A percentile compares a stretch with the other conserved stretches of the same genome.
phyloP scores from a whole-genome alignment of 2,888 invertebrate genomes.

The Cataglyphis cursor region DNA sequence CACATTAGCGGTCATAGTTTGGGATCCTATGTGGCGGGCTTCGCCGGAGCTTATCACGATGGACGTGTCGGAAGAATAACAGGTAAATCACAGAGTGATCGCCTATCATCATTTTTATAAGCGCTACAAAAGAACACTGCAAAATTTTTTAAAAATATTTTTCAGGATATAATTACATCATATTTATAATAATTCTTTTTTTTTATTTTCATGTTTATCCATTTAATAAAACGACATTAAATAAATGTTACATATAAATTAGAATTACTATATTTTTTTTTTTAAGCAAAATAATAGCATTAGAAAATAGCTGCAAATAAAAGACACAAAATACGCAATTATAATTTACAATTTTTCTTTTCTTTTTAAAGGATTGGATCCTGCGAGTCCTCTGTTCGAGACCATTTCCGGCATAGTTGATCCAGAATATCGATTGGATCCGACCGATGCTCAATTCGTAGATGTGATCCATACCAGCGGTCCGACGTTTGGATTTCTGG shows the following conservation, averaged over 20 bases:
- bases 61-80: conserved; percentile 80
- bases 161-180: background rate
- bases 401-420: conserved; percentile 83
- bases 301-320: background rate
- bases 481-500: conserved; percentile 87
- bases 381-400: conserved; percentile 88
- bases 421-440: conserved; percentile 86
- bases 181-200: background rate
- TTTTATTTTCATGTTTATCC: background rate
- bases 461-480: conserved; percentile 88
- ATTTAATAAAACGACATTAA: background rate
- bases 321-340: background rate
- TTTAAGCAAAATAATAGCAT: background rate
- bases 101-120: background rate
- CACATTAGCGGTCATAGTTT: conserved; percentile 79
- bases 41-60: conserved; percentile 77
- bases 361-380: conserved; percentile 83
- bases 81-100: conserved; percentile 62
- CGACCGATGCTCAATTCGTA: conserved; percentile 87
- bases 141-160: background rate
- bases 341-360: conserved; percentile 2
- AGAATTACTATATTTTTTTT: background rate
- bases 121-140: background rate
- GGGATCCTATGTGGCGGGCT: conserved; percentile 80
- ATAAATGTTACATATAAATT: background rate